Evolutionary conservation across 2,797 vertebrate genomes (phyloP), one percentile per base, ranked within the genome.

Genomic region (Discoglossus pictus): DNA sequence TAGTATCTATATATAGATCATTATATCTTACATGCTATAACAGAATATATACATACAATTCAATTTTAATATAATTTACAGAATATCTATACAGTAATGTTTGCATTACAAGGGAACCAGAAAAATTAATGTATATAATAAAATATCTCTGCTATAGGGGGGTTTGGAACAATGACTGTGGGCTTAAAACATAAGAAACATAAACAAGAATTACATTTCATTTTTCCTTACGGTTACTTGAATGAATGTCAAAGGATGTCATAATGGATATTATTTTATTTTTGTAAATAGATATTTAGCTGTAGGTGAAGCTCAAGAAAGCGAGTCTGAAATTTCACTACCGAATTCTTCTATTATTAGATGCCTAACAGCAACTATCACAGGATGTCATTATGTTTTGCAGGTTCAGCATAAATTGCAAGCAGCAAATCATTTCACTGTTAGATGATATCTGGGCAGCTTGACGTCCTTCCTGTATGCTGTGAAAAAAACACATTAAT

Each of bases 381-480:
- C 61, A 71, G 68, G 68, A 71, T 65, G 61, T 59, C 68, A 71
- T 71, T 71, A 59, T 20, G 68, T 71, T 71, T 52, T 71, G 68
- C 68, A 71, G 68, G 52, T 64, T 71, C 68, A 71, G 68, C 68
- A 71, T 46, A 59, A 38, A 71, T 53, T 59, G 68, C 36, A 59
- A 64, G 53, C 40, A 71, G 68, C 68, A 64, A 52, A 64, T 71
- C 68, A 71, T 65, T 62, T 71, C 60, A 51, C 68, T 55, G 60
- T 64, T 71, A 63, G 52, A 64, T 71, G 68, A 71, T 71, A 71
- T 71, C 68, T 71, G 46, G 46, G 52, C 52, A 20, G 68, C 61
- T 50, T 64, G 68, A 43, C 46, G 52, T 62, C 68, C 68, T 71
- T 71, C 61, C 61, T 56, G 35, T 65, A 52, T 58, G 20, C 44